These are phyloP conservation scores for Oryzias woworae DNA, from an alignment of 2,113 vertebrate genomes.

Conservation along the genomic window DNA sequence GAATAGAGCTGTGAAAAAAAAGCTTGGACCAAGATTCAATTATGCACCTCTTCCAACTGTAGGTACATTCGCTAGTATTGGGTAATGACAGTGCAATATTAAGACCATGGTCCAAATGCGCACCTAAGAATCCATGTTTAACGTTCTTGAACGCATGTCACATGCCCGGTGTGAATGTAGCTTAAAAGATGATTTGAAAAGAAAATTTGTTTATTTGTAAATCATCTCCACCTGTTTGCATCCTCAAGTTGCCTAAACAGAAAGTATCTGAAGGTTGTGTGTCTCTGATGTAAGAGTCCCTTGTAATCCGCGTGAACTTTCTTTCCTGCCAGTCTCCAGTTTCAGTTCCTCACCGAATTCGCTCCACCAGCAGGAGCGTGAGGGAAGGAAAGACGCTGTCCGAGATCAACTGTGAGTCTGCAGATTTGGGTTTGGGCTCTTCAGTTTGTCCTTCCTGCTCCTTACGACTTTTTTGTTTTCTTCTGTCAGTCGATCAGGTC, in stretches of 20 bases:
- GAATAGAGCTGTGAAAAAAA: no score
- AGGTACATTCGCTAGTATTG: no score
- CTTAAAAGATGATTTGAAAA: no score
- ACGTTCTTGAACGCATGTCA: no score
- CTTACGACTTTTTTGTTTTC: no score
- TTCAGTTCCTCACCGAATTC: conserved; percentile 93
- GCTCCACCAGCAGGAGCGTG: conserved; percentile 91
- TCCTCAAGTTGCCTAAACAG: conserved; percentile 46
- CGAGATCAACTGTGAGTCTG: conserved; percentile 95
- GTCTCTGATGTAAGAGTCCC: neutral
- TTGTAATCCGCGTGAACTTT: neutral
- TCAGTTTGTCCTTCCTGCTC: no score
- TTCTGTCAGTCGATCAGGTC: conserved; percentile 81
- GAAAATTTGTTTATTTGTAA: conserved; percentile 20
- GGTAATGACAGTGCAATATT: no score
- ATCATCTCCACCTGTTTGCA: conserved; percentile 49
- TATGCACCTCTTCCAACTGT: no score
- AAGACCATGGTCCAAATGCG: no score
- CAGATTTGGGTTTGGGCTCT: neutral
- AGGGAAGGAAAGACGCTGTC: conserved; percentile 97
- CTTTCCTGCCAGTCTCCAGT: conserved; percentile 84
- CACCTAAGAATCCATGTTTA: no score
- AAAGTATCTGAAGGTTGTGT: conserved; percentile 44
- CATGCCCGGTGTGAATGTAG: no score
- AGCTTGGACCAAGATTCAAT: no score